These are phyloP conservation scores for Plotosus lineatus DNA, from an alignment of 2,113 vertebrate species.

Conservation along the genomic window DNA sequence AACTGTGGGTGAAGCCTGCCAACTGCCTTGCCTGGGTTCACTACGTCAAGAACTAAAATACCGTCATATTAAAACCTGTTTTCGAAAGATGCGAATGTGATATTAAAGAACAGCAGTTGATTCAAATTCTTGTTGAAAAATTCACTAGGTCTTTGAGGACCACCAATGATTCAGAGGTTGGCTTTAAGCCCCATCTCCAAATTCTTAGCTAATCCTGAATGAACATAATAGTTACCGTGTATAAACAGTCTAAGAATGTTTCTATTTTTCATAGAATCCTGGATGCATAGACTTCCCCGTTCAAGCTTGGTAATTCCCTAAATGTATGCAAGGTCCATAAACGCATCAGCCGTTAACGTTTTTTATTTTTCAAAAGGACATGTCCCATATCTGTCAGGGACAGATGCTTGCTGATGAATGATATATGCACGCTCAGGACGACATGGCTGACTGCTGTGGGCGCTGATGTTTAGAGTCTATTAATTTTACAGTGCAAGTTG, in stretches of 20 bases:
- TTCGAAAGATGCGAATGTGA: neutral
- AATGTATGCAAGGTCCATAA: slow-evolving; percentile 40
- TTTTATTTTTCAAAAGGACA: slow-evolving; percentile 55
- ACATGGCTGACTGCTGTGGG: slow-evolving; percentile 51
- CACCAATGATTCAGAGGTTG: neutral
- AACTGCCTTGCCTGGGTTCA: neutral
- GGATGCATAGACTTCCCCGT: neutral
- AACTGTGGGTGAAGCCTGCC: no score
- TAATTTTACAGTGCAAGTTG: slow-evolving; percentile 84
- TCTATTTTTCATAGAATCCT: neutral
- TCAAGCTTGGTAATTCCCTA: slow-evolving; percentile 28
- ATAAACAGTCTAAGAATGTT: slow-evolving; percentile 3
- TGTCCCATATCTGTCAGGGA: slow-evolving; percentile 56
- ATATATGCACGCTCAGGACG: slow-evolving; percentile 47
- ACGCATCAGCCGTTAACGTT: slow-evolving; percentile 41
- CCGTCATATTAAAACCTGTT: neutral
- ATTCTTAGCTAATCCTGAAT: no score
- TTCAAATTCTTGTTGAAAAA: neutral
- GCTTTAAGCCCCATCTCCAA: neutral
- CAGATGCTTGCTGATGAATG: slow-evolving; percentile 43
- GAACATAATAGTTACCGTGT: neutral
- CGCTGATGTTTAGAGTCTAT: slow-evolving; percentile 72
- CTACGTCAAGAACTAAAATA: neutral
- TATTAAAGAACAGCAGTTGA: neutral
- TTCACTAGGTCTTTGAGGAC: neutral